A percentile compares a stretch with the other conserved stretches of the same genome.
These are phyloP conservation scores for Ellobius talpinus DNA, from an alignment of 2,113 vertebrate genomes.

Conservation along the genomic window DNA sequence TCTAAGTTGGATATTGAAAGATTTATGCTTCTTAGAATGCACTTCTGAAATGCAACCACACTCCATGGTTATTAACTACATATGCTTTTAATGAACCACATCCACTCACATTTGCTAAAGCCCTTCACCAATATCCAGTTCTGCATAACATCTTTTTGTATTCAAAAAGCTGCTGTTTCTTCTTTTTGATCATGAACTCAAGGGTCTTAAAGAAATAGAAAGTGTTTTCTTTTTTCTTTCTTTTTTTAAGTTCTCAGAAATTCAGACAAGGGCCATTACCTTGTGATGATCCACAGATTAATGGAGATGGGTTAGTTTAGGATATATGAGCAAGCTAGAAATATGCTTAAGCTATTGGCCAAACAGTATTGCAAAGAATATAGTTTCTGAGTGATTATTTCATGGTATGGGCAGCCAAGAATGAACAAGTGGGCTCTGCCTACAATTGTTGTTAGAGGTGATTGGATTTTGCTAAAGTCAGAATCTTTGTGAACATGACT, in stretches of 20 bases:
- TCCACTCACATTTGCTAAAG: background rate
- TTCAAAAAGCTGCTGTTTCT: background rate
- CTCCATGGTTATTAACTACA: background rate
- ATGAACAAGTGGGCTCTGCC: too few species aligned
- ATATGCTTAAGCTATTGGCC: too few species aligned
- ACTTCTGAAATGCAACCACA: background rate
- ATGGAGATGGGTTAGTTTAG: too few species aligned
- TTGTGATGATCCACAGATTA: too few species aligned
- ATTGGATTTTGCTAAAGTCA: background rate
- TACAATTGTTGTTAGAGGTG: background rate
- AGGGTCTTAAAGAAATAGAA: background rate
- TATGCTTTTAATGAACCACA: background rate
- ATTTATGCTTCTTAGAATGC: background rate
- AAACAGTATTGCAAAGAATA: too few species aligned
- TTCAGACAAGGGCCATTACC: too few species aligned
- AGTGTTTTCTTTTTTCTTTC: background rate
- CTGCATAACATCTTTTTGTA: background rate
- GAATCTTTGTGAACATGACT: background rate
- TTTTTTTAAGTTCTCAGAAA: background rate
- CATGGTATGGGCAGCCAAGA: too few species aligned
- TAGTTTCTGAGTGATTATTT: too few species aligned
- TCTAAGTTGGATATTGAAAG: background rate
- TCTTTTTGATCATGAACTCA: background rate
- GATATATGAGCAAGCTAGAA: too few species aligned
- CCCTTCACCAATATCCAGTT: background rate